phyloP scores from a whole-genome alignment of 1,140 invertebrate species.

The Rhyzopertha dominica region DNA sequence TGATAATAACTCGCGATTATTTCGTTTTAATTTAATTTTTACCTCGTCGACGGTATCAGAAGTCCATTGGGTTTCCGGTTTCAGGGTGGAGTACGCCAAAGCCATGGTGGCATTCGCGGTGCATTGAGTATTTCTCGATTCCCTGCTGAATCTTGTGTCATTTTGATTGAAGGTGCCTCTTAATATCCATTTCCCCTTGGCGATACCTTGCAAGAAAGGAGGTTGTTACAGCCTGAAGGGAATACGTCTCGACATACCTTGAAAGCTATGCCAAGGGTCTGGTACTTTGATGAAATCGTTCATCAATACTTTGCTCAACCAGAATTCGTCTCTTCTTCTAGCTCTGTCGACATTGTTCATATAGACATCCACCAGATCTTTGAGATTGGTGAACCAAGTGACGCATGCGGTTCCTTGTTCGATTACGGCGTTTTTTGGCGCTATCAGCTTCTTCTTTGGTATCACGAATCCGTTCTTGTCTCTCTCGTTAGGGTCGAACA shows the following conservation, averaged over 20 bases:
- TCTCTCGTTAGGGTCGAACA: constrained; percentile 39
- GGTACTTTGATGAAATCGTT: constrained; percentile 45
- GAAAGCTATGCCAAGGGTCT: constrained; percentile 48
- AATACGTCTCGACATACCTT: constrained; percentile 37
- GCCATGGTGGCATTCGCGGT: constrained; percentile 49
- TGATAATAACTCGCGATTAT: neutral
- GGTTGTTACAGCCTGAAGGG: neutral
- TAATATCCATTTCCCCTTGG: constrained; percentile 48
- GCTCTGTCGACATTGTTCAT: constrained; percentile 43
- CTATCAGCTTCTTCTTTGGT: constrained; percentile 10
- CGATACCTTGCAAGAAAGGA: constrained; percentile 22
- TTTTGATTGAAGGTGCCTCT: constrained; percentile 49
- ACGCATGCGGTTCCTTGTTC: constrained; percentile 34
- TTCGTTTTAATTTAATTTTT: constrained; percentile 6
- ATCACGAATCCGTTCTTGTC: constrained; percentile 26
- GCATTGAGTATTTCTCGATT: constrained; percentile 49
- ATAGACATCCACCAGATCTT: constrained; percentile 36
- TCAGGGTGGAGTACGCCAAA: constrained; percentile 40
- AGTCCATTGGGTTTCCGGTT: constrained; percentile 45
- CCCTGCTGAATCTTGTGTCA: constrained; percentile 45
- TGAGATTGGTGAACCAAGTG: constrained; percentile 31
- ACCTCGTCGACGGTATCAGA: constrained; percentile 48
- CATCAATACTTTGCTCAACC: constrained; percentile 47
- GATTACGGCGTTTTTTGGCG: constrained; percentile 11
- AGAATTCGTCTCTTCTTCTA: constrained; percentile 46